phyloP scores from a whole-genome alignment of 2,888 invertebrate species.

The Lasioglossum figueresi region DNA sequence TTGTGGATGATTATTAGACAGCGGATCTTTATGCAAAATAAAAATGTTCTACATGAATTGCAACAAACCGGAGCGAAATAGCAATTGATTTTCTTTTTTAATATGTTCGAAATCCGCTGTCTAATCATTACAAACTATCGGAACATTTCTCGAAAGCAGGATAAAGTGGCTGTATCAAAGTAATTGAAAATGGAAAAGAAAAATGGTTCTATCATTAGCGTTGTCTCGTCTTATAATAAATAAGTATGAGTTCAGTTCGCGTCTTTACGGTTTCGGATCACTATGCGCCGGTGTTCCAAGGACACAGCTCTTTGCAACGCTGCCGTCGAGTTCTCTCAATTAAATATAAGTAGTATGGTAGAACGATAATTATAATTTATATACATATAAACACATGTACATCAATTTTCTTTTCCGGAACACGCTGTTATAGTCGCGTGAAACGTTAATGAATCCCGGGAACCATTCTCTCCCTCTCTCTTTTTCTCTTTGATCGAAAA shows the following conservation, averaged over 20 bases:
- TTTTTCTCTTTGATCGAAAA: conserved; percentile 5
- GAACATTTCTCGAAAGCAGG: no score
- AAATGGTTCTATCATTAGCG: background rate
- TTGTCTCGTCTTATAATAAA: background rate
- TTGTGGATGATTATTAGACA: background rate
- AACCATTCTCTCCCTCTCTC: background rate
- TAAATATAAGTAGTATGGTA: conserved; percentile 69
- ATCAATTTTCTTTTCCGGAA: conserved; percentile 74
- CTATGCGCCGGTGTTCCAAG: conserved; percentile 26
- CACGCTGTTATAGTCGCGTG: conserved; percentile 56
- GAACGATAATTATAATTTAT: conserved; percentile 82
- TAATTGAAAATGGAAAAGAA: background rate
- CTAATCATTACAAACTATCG: background rate
- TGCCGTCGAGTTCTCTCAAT: conserved; percentile 55
- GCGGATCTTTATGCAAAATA: no score
- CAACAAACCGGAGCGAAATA: no score
- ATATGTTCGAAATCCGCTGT: no score
- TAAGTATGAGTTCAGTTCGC: background rate
- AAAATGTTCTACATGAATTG: no score
- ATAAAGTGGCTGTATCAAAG: background rate
- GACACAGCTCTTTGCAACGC: conserved; percentile 35
- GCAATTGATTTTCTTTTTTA: no score
- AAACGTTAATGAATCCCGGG: conserved; percentile 45
- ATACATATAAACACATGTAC: conserved; percentile 83
- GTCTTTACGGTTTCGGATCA: background rate